phyloP scores from a whole-genome alignment of 2,113 vertebrate genomes.

The Dasyurus viverrinus region DNA sequence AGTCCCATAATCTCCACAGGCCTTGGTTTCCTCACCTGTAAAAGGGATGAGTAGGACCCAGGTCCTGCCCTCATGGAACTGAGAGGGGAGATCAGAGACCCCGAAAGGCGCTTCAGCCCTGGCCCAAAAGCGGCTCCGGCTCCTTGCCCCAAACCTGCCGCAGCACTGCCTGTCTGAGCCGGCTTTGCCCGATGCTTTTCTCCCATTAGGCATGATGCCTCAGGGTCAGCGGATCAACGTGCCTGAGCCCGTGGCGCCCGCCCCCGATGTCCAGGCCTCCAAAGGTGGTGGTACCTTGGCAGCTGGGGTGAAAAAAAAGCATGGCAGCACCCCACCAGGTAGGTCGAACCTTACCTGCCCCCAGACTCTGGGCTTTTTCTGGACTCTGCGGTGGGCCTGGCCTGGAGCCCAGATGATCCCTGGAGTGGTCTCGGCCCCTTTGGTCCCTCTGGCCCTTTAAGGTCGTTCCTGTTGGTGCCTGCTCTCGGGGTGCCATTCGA shows the following conservation, averaged over 20 bases:
- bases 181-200: not conserved
- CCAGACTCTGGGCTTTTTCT: not conserved
- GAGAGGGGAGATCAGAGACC: not conserved
- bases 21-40: not conserved
- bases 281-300: slow-evolving; percentile 80
- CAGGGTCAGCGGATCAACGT: slow-evolving; percentile 82
- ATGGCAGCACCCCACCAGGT: slow-evolving; percentile 84
- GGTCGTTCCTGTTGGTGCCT: not conserved
- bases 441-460: not conserved
- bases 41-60: not conserved
- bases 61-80: not conserved
- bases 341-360: not conserved
- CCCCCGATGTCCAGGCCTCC: slow-evolving; percentile 75
- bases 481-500: not conserved
- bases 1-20: not conserved
- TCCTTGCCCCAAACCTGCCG: not conserved
- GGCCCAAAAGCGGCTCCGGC: not conserved
- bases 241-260: slow-evolving; percentile 72
- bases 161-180: not conserved
- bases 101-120: not conserved
- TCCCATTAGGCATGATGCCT: slow-evolving; percentile 80
- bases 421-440: not conserved
- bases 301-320: slow-evolving; percentile 81
- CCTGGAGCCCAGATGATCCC: not conserved
- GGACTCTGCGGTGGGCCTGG: not conserved